Base-by-base conservation (phyloP, 2,888 invertebrate species). In the Strigamia maritima region DNA sequence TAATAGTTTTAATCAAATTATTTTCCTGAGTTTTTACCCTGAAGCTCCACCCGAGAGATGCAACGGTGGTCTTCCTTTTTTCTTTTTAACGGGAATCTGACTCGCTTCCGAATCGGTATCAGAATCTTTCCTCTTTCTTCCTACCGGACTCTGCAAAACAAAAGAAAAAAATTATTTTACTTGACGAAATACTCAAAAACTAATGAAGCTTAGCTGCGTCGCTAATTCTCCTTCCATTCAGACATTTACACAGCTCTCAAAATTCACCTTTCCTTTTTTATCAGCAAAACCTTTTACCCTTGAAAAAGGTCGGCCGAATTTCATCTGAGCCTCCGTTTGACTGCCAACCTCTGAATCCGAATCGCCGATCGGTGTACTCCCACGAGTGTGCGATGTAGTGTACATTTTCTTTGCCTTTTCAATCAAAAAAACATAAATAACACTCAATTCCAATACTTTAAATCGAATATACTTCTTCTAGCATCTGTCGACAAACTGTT, bases 401-500 rank as follows among this genome's bases (percentile, higher is more conserved):
- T 80, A 80, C 80, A 80, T 80, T 65, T 80, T 70, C 28, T 80
- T 80, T 14, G 80, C 80, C 80, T 80, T 40, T 40, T 7, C 8
- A 40, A 7, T 16, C 14, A 10, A 49, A 49, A 35, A 8, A 35
- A 35, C 35, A 0, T 19, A 35, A 35, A 76, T 26, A 76, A 28
- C 7, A 38, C 2, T 38, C 6, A n/a, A n/a, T 10, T n/a, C 31
- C 2, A 28, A 28, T 38, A 2, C n/a, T 76, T 28, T 19, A 14
- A 19, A 76, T 8, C 2, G 2, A 12, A 49, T 75, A 70, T 44
- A 93, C 92, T 82, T 93, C 93, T 85, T 93, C 93, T 81, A 94
- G 86, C 88, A 93, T 93, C 81, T 92, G 91, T 80, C 91, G 88
- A 84, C 93, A 93, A 14, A 93, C 91, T 81, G 91, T 91, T 35